A percentile compares a stretch with the other conserved stretches of the same genome.
phyloP scores from a whole-genome alignment of 2,797 vertebrate species.

The Lycodopsis pacificus region DNA sequence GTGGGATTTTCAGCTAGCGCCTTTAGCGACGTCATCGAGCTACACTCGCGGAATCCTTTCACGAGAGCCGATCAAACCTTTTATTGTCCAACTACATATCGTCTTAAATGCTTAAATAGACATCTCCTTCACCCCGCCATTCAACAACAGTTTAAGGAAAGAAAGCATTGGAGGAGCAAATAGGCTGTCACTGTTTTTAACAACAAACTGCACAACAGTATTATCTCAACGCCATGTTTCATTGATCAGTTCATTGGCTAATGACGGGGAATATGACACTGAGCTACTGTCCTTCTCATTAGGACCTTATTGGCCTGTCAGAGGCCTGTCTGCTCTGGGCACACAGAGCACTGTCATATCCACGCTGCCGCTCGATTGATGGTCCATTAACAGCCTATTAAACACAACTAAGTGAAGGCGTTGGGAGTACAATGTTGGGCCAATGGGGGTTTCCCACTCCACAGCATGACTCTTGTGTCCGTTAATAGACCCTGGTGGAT shows the following conservation, averaged over 20 bases:
- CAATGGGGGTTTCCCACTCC: conserved; percentile 72
- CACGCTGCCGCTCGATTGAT: conserved; percentile 79
- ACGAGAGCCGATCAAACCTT: conserved; percentile 16
- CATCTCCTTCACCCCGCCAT: conserved; percentile 1
- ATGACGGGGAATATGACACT: conserved; percentile 65
- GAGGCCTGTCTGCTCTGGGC: conserved; percentile 70
- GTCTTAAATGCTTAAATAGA: conserved; percentile 26
- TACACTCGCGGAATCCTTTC: background rate
- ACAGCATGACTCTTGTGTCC: conserved; percentile 60
- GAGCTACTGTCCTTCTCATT: conserved; percentile 75
- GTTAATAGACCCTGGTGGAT: conserved; percentile 71
- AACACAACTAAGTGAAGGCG: conserved; percentile 79
- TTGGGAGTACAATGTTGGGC: conserved; percentile 73
- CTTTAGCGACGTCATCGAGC: background rate
- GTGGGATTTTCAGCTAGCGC: too few species aligned
- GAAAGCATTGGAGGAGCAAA: background rate
- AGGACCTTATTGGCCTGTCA: conserved; percentile 78
- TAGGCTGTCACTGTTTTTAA: conserved; percentile 27
- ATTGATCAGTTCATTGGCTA: conserved; percentile 78
- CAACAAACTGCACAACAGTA: conserved; percentile 57
- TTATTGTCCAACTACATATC: conserved; percentile 6
- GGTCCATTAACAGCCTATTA: conserved; percentile 83
- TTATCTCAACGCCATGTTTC: conserved; percentile 72
- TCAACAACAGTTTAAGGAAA: background rate
- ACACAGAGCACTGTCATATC: conserved; percentile 76